Base-by-base conservation (phyloP, 2,113 vertebrate genomes). In the Piprites chloris region DNA sequence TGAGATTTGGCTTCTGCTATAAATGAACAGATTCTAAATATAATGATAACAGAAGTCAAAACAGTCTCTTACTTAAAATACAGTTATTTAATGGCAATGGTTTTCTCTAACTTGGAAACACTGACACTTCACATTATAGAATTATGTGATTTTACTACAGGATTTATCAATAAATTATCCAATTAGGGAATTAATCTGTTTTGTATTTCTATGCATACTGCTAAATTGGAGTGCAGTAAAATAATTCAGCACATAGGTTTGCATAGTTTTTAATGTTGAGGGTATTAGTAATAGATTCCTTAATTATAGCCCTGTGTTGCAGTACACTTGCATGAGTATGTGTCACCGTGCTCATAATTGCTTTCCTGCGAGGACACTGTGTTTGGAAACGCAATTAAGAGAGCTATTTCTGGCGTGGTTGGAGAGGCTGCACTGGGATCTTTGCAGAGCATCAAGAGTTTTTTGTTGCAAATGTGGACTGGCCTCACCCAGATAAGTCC, bases 361-460 rank as follows among this genome's bases (percentile, higher is more conserved):
- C 77, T 81, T 62, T 94, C 82, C 67, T 78, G 33, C 27, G 85
- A 77, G 76, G 59, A 32, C 47, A 56, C 41, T 71, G 53, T 84
- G 56, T 72, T 90, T 91, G 91, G 92, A 87, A 91, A 96, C 78
- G 85, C 92, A 94, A 79, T 77, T 82, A 95, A 92, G 50, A 35
- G 69, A 78, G 85, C 65, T 85, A 62, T 93, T 95, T 94, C 83
- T 91, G 94, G 61, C 5, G 6, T 72, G 77, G 41, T 6, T 73
- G 56, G 33, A 39, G 42, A 86, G 67, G 89, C 91, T 79, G 47
- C 66, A 9, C 37, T 83, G 89, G 75, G 55, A 56, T 63, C 77
- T 91, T 86, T 78, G 9, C 55, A 66, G 90, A 86, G 83, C 85
- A 91, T 63, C 30, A 32, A 77, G 76, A 6, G 8, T 42, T 92